Base-by-base conservation (phyloP, 2,113 vertebrate species). In the Spheniscus mendiculus region DNA sequence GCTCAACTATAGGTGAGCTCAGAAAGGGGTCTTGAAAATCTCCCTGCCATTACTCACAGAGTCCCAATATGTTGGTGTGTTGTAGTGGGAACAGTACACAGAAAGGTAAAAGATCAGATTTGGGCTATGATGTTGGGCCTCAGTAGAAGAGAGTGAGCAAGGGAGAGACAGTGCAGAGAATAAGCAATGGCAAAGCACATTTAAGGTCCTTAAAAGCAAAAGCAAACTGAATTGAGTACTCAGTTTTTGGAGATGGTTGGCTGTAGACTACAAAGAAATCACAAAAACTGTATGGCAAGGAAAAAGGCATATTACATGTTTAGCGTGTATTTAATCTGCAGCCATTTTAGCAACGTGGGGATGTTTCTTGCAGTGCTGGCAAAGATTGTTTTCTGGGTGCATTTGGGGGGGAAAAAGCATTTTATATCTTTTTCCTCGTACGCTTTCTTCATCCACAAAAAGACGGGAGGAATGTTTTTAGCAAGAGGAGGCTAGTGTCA, bases 1-100 rank as follows among this genome's bases (percentile, higher is more conserved):
- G 22, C 3, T 89, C 45, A 62, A 0, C 50, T 67, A 0, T 12
- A 76, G 12, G 0, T 85, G 61, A 30, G 36, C 22, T 80, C 38
- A 36, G 38, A 84, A 76, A 14, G 20, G 40, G 12, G 26, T 66
- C n/a, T 58, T 58, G 32, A 70, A 52, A 71, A 34, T 69, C 19
- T 27, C 10, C 4, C 16, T 55, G 2, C 4, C 16, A 1, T 61
- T 85, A 13, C 23, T 27, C 2, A 40, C 2, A 40, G 38, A 53
- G 50, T 81, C 30, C 22, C 12, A 47, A 1, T 9, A 5, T 40
- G 11, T 44, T 77, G 44, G 1, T 55, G 40, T 66, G 23, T 40
- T 87, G 10, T 19, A 5, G 40, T 76, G 47, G 17, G 10, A 77
- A 6, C 14, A 12, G n/a, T 36, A 8, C 10, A 2, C 2, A 18